These are phyloP conservation scores for Dichetophora obliterata DNA, from an alignment of 2,888 invertebrate genomes.

Conservation along the genomic window DNA sequence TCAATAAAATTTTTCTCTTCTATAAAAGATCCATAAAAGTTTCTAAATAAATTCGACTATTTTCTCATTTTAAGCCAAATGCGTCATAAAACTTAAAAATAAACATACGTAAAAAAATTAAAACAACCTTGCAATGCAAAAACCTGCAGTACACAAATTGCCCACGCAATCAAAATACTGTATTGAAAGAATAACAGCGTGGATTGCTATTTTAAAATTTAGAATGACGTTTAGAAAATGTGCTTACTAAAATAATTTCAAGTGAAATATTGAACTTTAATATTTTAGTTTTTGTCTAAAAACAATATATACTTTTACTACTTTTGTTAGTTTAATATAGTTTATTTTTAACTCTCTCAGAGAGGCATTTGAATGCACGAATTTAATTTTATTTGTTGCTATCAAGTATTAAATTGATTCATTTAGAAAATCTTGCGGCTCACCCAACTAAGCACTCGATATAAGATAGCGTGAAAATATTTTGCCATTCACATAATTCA, in stretches of 20 bases:
- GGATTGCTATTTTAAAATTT: no score
- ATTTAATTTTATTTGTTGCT: background rate
- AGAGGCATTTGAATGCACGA: background rate
- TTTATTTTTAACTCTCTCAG: background rate
- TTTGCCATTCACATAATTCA: background rate
- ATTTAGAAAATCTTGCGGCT: constrained; percentile 56
- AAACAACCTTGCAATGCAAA: constrained; percentile 12
- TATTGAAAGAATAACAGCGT: background rate
- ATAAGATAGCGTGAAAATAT: no score
- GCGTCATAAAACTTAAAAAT: constrained; percentile 29
- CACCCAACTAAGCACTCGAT: constrained; percentile 39
- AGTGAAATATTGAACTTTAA: background rate
- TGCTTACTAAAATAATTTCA: background rate
- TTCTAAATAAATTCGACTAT: background rate
- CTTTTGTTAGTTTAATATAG: background rate
- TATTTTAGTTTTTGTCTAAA: background rate
- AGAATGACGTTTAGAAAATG: background rate
- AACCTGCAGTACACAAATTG: constrained; percentile 5
- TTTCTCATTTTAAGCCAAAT: background rate
- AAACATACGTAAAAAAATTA: background rate
- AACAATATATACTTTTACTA: background rate
- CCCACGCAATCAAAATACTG: constrained; percentile 1
- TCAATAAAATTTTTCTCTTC: background rate
- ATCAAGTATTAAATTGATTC: background rate
- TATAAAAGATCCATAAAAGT: background rate